phyloP scores from a whole-genome alignment of 1,140 invertebrate genomes.

The Meloidogyne chitwoodi region DNA sequence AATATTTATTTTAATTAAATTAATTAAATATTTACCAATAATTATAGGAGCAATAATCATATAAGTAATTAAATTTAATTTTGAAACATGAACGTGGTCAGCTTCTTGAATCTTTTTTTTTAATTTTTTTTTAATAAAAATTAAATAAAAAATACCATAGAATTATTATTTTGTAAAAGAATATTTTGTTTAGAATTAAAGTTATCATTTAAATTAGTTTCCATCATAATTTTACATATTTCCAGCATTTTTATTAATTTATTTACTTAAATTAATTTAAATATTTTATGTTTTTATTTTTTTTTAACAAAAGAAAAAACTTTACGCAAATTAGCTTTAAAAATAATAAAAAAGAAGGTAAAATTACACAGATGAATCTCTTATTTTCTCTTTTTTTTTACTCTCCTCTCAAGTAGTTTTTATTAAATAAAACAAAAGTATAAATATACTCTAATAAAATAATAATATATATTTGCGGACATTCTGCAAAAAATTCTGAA shows the following conservation, averaged over 20 bases:
- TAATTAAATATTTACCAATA: slow-evolving; percentile 39
- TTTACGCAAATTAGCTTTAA: background rate
- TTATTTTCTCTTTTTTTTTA: background rate
- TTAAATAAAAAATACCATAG: background rate
- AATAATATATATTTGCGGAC: too few relatives aligned
- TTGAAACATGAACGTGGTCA: slow-evolving; percentile 27
- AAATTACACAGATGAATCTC: background rate
- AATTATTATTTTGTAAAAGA: background rate
- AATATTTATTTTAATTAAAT: slow-evolving; percentile 26
- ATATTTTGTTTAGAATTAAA: background rate
- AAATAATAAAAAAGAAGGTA: background rate
- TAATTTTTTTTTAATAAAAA: too few relatives aligned
- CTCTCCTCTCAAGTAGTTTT: too few relatives aligned
- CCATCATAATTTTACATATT: background rate
- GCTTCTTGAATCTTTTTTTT: background rate
- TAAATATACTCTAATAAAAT: too few relatives aligned
- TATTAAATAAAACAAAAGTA: too few relatives aligned
- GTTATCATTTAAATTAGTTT: too few relatives aligned
- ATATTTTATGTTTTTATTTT: background rate
- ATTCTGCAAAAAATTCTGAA: too few relatives aligned
- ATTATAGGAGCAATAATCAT: slow-evolving; percentile 58
- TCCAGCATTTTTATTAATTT: background rate
- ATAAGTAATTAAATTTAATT: slow-evolving; percentile 51
- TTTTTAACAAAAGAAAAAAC: background rate
- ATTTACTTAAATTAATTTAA: background rate